Evolutionary conservation across 2,113 vertebrate species (phyloP).

Genomic region (Solenodon paradoxus): DNA sequence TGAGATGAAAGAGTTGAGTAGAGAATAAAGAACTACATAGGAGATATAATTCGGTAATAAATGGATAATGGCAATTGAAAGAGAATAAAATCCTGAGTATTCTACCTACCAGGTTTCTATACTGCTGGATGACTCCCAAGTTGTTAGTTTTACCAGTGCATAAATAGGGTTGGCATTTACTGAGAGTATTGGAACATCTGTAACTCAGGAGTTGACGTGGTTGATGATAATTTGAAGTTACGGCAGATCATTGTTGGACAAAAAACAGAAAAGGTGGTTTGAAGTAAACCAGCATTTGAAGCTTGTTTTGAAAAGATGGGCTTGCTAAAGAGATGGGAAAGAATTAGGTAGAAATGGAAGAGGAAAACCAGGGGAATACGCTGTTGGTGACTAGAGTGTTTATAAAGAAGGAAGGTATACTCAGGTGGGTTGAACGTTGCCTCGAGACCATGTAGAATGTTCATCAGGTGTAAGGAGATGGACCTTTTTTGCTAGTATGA

Average conservation of each 20-base stretch:
- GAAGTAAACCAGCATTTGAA: neutral
- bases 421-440: neutral
- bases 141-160: neutral
- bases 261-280: neutral
- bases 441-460: neutral
- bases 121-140: neutral
- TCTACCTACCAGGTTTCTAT: neutral
- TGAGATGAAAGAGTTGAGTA: neutral
- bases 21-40: neutral
- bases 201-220: neutral
- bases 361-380: neutral
- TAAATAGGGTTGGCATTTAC: neutral
- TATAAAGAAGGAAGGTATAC: neutral
- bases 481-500: neutral
- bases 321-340: neutral
- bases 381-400: neutral
- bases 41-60: neutral
- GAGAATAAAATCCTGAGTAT: neutral
- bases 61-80: neutral
- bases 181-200: neutral
- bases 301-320: neutral
- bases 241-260: neutral
- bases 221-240: neutral
- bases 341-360: neutral
- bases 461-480: neutral